Conservation (phyloP, 30 jellyfish, hydroid and myxozoan genomes). For the Clytia hemisphaerica region DNA sequence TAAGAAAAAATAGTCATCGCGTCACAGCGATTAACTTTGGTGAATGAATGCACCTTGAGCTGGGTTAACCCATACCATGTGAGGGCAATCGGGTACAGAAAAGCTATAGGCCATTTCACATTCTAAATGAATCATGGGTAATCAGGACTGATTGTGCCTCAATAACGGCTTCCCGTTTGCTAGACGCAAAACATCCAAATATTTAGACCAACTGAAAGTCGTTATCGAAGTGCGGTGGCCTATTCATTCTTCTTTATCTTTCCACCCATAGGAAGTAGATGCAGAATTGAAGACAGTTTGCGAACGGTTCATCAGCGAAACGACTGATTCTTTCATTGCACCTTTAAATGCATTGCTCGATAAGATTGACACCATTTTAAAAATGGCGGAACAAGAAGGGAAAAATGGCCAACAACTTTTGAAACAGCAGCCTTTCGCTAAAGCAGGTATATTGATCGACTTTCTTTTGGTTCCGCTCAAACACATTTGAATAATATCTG, state of each 20-base stretch:
- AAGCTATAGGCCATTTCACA: not conserved
- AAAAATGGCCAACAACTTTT: conserved; percentile 56
- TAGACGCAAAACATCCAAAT: too few species aligned
- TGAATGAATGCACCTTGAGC: too few species aligned
- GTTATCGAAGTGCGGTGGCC: too few species aligned
- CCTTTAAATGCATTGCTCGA: conserved; percentile 63
- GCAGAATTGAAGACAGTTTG: conserved; percentile 68
- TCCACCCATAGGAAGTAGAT: conserved; percentile 91
- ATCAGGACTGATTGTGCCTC: too few species aligned
- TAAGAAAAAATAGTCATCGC: too few species aligned
- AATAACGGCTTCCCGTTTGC: too few species aligned
- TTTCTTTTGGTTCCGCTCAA: too few species aligned
- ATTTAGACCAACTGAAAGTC: not conserved
- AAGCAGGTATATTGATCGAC: conserved; percentile 68
- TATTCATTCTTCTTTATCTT: not conserved
- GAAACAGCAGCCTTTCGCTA: conserved; percentile 93
- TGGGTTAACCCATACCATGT: too few species aligned
- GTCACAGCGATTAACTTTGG: too few species aligned
- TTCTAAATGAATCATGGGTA: too few species aligned
- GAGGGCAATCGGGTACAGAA: not conserved
- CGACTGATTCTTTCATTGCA: conserved; percentile 61
- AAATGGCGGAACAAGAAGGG: conserved; percentile 88
- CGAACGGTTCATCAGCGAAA: conserved; percentile 72
- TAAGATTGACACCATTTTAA: conserved; percentile 62
- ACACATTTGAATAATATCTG: too few species aligned